Evolutionary conservation across 2,888 invertebrate species (phyloP).

Genomic region (Priocnemis perturbator): DNA sequence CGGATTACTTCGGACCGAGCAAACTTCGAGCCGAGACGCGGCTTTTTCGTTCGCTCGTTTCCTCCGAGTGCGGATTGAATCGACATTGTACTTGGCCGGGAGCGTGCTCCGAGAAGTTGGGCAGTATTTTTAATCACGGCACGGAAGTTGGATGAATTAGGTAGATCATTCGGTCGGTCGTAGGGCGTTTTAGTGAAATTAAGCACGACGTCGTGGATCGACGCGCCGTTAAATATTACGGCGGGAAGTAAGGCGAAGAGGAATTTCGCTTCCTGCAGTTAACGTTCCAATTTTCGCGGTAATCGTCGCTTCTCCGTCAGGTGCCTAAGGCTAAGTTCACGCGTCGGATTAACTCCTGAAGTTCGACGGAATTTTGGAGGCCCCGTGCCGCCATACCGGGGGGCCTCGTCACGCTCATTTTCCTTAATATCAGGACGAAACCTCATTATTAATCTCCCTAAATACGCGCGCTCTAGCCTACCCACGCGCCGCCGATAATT

Average conservation of each 20-base stretch:
- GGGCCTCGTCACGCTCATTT: neutral
- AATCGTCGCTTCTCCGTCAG: constrained; percentile 27
- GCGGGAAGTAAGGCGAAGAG: constrained; percentile 6
- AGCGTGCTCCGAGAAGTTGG: no score
- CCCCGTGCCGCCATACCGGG: neutral
- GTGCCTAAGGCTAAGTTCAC: constrained; percentile 28
- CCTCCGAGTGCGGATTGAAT: no score
- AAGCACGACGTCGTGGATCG: neutral
- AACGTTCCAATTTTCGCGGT: constrained; percentile 34
- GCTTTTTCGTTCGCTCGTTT: no score
- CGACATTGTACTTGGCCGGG: no score
- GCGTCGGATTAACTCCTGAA: constrained; percentile 34
- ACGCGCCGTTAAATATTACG: constrained; percentile 1
- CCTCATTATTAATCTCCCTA: constrained; percentile 8
- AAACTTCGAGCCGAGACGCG: no score
- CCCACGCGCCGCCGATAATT: neutral
- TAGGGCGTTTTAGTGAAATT: neutral
- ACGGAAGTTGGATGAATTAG: neutral
- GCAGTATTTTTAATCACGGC: no score
- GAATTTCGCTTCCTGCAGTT: constrained; percentile 26
- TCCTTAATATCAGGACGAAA: constrained; percentile 7
- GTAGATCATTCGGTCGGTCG: neutral
- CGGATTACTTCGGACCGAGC: no score
- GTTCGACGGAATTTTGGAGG: constrained; percentile 17
- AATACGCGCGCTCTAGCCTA: no score